Evolutionary conservation across 2,113 vertebrate species (phyloP).

Genomic region (Ranitomeya imitator): DNA sequence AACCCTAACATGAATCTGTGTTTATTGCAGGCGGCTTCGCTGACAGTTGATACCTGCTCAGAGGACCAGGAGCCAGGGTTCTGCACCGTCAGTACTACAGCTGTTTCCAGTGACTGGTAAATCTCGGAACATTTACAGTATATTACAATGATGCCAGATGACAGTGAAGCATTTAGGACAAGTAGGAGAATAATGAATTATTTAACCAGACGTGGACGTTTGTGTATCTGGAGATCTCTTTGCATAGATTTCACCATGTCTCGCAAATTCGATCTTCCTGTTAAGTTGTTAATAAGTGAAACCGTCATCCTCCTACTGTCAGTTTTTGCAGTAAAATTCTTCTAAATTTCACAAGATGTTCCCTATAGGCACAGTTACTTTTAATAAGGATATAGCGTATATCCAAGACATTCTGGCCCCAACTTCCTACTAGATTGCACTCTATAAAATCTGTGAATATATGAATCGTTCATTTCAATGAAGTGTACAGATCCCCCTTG

Average conservation of each 20-base stretch:
- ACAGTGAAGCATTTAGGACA: neutral
- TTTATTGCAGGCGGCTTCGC: slow-evolving; percentile 84
- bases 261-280: slow-evolving; percentile 7
- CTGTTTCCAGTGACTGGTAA: slow-evolving; percentile 92
- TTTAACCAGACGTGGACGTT: slow-evolving; percentile 11
- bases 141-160: slow-evolving; percentile 10
- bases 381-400: slow-evolving; percentile 23
- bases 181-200: neutral
- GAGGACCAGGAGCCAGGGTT: slow-evolving; percentile 92
- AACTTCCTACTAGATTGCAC: slow-evolving; percentile 23
- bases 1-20: neutral
- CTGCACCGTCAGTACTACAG: slow-evolving; percentile 91
- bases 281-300: slow-evolving; percentile 25
- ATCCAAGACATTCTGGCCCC: slow-evolving; percentile 23
- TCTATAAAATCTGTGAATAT: slow-evolving; percentile 21
- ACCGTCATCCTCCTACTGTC: slow-evolving; percentile 10
- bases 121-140: neutral
- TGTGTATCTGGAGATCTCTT: neutral
- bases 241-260: neutral
- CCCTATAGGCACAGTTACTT: slow-evolving; percentile 28
- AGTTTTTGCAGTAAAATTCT: slow-evolving; percentile 29
- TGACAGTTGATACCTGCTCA: slow-evolving; percentile 92
- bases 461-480: slow-evolving; percentile 34
- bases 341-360: slow-evolving; percentile 45
- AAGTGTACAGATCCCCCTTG: slow-evolving; percentile 15